A percentile compares a stretch with the other conserved stretches of the same genome.
Evolutionary conservation across 2,797 vertebrate species (phyloP).

Genomic region (Tympanoctomys barrerae): DNA sequence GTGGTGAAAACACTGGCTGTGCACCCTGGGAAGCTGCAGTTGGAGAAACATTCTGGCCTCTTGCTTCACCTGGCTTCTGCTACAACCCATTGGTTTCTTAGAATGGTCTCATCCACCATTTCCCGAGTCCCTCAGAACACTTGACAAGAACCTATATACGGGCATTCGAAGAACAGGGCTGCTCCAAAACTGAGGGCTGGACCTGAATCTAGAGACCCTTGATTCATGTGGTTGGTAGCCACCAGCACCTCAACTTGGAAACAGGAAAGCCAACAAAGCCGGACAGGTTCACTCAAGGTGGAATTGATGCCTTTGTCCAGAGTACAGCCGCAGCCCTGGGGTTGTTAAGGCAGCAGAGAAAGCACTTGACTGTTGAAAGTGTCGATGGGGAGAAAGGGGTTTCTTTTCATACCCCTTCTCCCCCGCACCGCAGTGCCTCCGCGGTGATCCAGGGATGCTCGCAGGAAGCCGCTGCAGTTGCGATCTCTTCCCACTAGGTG

Average conservation of each 20-base stretch:
- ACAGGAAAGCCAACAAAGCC: background rate
- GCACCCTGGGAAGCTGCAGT: background rate
- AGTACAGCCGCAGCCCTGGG: background rate
- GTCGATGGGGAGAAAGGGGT: background rate
- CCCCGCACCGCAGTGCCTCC: too few species aligned
- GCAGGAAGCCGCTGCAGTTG: slow-evolving; percentile 83
- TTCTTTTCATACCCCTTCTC: background rate
- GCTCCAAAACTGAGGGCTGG: background rate
- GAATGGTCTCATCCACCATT: background rate
- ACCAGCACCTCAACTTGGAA: slow-evolving; percentile 26
- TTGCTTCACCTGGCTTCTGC: background rate
- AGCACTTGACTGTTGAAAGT: background rate
- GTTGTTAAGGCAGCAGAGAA: background rate
- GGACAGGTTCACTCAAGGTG: background rate
- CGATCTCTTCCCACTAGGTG: slow-evolving; percentile 90
- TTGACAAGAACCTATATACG: background rate
- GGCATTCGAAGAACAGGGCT: background rate
- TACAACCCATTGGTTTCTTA: background rate
- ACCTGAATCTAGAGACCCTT: slow-evolving; percentile 31
- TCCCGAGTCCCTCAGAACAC: background rate
- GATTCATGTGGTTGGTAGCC: background rate
- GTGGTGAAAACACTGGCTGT: background rate
- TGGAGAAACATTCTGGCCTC: background rate
- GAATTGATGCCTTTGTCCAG: background rate
- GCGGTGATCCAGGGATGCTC: background rate